These are phyloP conservation scores for Percina caprodes DNA, from an alignment of 2,113 vertebrate genomes.

Conservation along the genomic window DNA sequence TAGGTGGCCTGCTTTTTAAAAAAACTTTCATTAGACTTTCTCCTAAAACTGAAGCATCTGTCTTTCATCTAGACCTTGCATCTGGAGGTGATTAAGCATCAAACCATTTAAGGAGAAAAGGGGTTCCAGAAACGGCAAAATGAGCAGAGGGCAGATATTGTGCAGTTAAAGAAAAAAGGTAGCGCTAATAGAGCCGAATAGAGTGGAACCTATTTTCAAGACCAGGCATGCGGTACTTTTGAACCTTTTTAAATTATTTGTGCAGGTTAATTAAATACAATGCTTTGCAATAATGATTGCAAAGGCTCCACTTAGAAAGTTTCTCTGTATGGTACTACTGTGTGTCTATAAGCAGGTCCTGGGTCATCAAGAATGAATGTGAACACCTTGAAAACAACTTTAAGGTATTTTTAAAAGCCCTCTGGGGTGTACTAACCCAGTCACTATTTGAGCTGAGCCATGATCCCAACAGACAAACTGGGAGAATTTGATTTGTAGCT, in stretches of 20 bases:
- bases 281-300: slow-evolving; percentile 2
- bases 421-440: slow-evolving; percentile 13
- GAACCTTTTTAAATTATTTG: slow-evolving; percentile 23
- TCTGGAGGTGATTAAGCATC: slow-evolving; percentile 81
- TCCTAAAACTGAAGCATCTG: slow-evolving; percentile 63
- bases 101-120: slow-evolving; percentile 72
- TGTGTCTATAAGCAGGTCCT: slow-evolving; percentile 4
- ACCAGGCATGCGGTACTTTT: slow-evolving; percentile 26
- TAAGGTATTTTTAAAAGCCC: slow-evolving; percentile 32
- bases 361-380: slow-evolving; percentile 34
- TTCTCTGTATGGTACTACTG: not conserved
- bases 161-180: slow-evolving; percentile 30
- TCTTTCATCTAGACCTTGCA: slow-evolving; percentile 78
- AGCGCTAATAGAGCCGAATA: slow-evolving; percentile 19
- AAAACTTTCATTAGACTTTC: slow-evolving; percentile 66
- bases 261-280: not conserved
- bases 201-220: slow-evolving; percentile 17
- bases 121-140: slow-evolving; percentile 63
- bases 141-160: slow-evolving; percentile 55
- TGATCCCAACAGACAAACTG: slow-evolving; percentile 40
- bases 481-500: slow-evolving; percentile 46
- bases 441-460: slow-evolving; percentile 20
- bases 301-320: not conserved
- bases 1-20: slow-evolving; percentile 51
- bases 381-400: slow-evolving; percentile 49